phyloP scores from a whole-genome alignment of 2,797 vertebrate genomes.

The Oreortyx pictus region DNA sequence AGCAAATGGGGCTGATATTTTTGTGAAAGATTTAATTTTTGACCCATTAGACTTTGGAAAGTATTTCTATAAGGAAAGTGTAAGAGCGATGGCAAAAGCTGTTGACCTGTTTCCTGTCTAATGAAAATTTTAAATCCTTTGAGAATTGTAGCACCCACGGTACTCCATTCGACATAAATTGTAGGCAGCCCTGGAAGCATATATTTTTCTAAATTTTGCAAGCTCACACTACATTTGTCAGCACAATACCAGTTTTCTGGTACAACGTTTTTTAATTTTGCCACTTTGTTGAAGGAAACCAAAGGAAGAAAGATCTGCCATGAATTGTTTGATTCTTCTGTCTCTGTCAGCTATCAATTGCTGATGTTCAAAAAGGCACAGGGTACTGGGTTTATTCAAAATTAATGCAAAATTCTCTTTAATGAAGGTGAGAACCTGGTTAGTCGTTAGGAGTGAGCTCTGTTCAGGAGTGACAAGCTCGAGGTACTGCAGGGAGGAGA shows the following conservation, averaged over 20 bases:
- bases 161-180: background rate
- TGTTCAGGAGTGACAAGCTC: background rate
- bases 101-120: background rate
- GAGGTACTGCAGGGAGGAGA: background rate
- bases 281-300: background rate
- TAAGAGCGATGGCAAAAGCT: background rate
- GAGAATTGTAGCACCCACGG: background rate
- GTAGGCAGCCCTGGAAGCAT: background rate
- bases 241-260: background rate
- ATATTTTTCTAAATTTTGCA: background rate
- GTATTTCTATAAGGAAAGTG: background rate
- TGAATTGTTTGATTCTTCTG: fast-evolving
- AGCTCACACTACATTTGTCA: background rate
- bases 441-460: background rate
- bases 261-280: background rate
- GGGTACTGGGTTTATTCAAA: background rate
- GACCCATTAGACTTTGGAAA: background rate
- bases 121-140: background rate
- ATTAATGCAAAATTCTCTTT: background rate
- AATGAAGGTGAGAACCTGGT: background rate
- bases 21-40: background rate
- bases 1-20: background rate
- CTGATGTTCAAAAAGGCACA: background rate
- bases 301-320: background rate
- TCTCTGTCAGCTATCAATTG: background rate